phyloP scores from a whole-genome alignment of 2,113 vertebrate genomes.

The Emydocephalus ijimae region DNA sequence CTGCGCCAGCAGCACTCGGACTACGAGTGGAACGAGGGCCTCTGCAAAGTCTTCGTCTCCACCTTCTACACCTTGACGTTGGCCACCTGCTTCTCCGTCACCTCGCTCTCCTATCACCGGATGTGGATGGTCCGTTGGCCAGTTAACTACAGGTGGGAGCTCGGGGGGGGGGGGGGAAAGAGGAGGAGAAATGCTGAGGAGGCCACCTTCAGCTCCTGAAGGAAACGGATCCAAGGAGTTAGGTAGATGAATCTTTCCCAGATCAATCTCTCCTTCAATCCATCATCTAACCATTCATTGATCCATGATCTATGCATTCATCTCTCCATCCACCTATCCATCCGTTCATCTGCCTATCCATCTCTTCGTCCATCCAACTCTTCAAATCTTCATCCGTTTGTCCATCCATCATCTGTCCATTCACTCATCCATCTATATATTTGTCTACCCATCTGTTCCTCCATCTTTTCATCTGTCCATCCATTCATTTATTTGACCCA shows the following conservation, averaged over 20 bases:
- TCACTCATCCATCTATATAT: not conserved
- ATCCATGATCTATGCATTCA: not conserved
- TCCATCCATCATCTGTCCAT: too few species aligned
- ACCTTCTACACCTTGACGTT: constrained; percentile 92
- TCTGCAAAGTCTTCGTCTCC: constrained; percentile 93
- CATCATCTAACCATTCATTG: not conserved
- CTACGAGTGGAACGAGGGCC: constrained; percentile 91
- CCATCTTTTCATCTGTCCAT: not conserved
- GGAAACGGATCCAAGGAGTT: not conserved
- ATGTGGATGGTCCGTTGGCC: constrained; percentile 99
- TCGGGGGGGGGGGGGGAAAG: not conserved
- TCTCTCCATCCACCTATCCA: too few species aligned
- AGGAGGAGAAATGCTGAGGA: not conserved
- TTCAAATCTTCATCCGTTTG: too few species aligned
- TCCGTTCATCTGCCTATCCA: too few species aligned
- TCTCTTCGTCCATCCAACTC: too few species aligned
- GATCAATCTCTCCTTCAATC: not conserved
- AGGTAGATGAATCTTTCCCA: not conserved
- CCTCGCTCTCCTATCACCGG: constrained; percentile 91
- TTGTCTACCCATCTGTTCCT: too few species aligned
- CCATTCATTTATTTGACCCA: not conserved
- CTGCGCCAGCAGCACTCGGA: constrained; percentile 80
- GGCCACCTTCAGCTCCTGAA: not conserved
- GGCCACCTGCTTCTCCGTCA: constrained; percentile 92
- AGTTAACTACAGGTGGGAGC: constrained; percentile 86